Evolutionary conservation across 2,797 vertebrate species (phyloP).

Genomic region (Florisuga fusca): DNA sequence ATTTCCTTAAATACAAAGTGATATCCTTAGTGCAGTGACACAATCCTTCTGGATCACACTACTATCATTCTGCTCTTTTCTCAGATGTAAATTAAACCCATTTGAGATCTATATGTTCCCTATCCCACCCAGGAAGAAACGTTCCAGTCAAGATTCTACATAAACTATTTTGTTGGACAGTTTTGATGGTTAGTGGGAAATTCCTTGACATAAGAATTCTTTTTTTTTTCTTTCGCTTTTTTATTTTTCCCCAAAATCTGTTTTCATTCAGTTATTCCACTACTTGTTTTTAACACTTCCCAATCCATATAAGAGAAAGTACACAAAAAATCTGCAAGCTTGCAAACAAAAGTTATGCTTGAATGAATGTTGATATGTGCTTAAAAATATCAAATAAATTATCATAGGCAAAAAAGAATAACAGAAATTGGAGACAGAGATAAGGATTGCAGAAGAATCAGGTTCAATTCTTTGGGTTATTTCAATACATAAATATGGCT

Average conservation of each 20-base stretch:
- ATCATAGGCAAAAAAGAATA: neutral
- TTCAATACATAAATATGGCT: neutral
- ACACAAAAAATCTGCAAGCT: neutral
- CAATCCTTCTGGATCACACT: neutral
- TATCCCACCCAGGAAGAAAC: neutral
- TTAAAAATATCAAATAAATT: neutral
- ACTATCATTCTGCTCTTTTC: neutral
- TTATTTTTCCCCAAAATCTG: fast-evolving
- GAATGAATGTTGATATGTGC: neutral
- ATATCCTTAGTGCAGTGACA: neutral
- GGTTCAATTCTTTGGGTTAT: neutral
- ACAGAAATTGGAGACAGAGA: neutral
- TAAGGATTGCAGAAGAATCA: neutral
- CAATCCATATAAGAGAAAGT: neutral
- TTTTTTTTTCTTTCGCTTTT: too few relatives aligned
- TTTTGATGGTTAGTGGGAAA: neutral
- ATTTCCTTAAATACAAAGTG: neutral
- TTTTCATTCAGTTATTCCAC: neutral
- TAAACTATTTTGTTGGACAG: neutral
- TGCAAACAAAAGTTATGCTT: neutral
- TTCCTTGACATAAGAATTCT: neutral
- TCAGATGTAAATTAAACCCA: neutral
- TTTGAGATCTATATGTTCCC: neutral
- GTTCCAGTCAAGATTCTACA: neutral
- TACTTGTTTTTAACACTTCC: neutral